Evolutionary conservation across 1,140 invertebrate species (phyloP).

Genomic region (Drosophila ogumai): DNA sequence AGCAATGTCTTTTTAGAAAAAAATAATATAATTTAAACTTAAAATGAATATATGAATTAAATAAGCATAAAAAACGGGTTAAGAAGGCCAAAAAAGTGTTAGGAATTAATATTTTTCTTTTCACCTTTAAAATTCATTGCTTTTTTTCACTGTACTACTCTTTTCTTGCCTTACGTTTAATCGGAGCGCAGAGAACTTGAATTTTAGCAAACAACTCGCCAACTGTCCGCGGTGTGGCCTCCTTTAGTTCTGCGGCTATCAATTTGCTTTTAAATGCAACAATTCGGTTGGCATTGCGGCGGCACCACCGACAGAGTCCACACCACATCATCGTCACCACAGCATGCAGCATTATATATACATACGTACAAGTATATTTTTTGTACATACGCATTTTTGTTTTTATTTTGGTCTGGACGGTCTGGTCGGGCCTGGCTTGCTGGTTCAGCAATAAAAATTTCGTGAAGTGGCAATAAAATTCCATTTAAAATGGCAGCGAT

Average conservation of each 20-base stretch:
- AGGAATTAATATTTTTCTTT: background rate
- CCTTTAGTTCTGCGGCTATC: conserved; percentile 83
- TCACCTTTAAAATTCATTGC: background rate
- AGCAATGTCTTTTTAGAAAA: rapidly evolving
- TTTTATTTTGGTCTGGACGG: conserved; percentile 36
- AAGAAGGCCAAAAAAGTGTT: background rate
- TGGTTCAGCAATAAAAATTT: conserved; percentile 78
- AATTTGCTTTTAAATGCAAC: conserved; percentile 85
- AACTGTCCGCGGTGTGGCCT: conserved; percentile 69
- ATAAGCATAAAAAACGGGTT: background rate
- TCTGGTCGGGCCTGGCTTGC: conserved; percentile 25
- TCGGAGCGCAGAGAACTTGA: conserved; percentile 64
- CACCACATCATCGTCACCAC: conserved; percentile 68
- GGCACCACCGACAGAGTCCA: conserved; percentile 24
- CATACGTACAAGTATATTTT: conserved; percentile 12
- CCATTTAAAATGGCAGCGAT: conserved; percentile 85
- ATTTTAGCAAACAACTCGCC: conserved; percentile 55
- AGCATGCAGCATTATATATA: conserved; percentile 60
- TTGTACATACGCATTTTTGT: conserved; percentile 36
- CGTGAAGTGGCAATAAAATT: conserved; percentile 85
- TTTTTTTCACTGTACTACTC: conserved; percentile 33
- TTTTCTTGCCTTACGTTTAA: conserved; percentile 70
- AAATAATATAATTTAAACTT: too few relatives aligned
- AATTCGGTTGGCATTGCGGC: conserved; percentile 78
- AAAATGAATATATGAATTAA: background rate